A percentile compares a stretch with the other conserved stretches of the same genome.
phyloP scores from a whole-genome alignment of 2,797 vertebrate species.

The Telmatherina bonti region DNA sequence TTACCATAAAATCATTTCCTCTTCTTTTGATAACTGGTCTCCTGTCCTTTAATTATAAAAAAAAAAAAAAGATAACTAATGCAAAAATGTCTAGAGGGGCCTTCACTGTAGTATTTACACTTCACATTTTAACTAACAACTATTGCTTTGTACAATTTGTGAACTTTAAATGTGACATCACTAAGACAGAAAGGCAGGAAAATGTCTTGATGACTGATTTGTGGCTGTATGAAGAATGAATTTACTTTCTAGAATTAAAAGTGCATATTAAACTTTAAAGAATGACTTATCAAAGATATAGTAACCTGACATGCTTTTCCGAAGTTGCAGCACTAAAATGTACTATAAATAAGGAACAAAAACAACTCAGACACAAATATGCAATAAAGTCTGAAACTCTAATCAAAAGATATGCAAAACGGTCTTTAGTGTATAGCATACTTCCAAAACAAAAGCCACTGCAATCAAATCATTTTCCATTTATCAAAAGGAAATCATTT shows the following conservation, averaged over 20 bases:
- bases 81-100: neutral
- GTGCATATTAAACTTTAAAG: neutral
- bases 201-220: too few species aligned
- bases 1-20: neutral
- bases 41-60: neutral
- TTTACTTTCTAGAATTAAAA: neutral
- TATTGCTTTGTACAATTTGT: neutral
- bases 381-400: slow-evolving; percentile 2
- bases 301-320: neutral
- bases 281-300: neutral
- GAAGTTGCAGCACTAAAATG: neutral
- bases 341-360: neutral
- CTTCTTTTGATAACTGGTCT: neutral
- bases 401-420: neutral
- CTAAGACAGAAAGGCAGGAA: too few species aligned
- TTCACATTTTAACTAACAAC: neutral
- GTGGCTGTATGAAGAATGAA: too few species aligned
- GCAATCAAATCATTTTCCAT: slow-evolving; percentile 14
- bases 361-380: slow-evolving; percentile 3
- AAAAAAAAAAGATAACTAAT: neutral
- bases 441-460: slow-evolving; percentile 18
- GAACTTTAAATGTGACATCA: too few species aligned
- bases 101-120: neutral
- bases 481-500: slow-evolving; percentile 8
- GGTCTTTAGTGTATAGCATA: slow-evolving; percentile 6